A percentile compares a stretch with the other conserved stretches of the same genome.
Conservation (phyloP, 2,797 vertebrate species). For the Staurois parvus region DNA sequence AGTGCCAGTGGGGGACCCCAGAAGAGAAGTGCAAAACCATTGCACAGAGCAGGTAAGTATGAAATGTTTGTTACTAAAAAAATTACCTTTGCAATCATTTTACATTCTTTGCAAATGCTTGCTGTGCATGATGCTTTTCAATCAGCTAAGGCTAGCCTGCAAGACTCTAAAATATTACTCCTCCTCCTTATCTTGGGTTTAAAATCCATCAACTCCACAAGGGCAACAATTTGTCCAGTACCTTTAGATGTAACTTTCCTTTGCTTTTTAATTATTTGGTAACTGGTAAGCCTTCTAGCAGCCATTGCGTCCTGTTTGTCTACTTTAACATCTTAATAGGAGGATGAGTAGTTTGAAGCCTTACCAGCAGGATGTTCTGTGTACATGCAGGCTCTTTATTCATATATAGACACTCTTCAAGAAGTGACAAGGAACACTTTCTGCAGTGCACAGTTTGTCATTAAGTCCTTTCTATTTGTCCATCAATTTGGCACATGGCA, state of each 20-base stretch:
- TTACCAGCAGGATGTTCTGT: slow-evolving; percentile 24
- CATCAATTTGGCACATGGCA: slow-evolving; percentile 51
- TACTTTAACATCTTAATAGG: slow-evolving; percentile 5
- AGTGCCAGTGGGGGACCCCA: too few relatives aligned
- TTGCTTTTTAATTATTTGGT: not conserved
- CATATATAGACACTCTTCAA: not conserved
- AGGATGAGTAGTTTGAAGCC: not conserved
- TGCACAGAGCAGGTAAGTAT: too few relatives aligned
- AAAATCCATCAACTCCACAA: not conserved
- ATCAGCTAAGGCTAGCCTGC: too few relatives aligned
- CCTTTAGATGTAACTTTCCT: not conserved
- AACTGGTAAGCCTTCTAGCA: not conserved
- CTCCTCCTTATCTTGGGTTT: not conserved
- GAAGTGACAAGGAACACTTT: slow-evolving; percentile 11
- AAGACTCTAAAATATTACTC: too few relatives aligned
- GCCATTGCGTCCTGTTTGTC: not conserved
- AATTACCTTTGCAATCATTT: too few relatives aligned
- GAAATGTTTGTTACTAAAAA: too few relatives aligned
- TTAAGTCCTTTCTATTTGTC: slow-evolving; percentile 52
- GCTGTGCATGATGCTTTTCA: too few relatives aligned
- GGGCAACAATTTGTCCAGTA: not conserved
- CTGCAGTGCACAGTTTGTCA: slow-evolving; percentile 32
- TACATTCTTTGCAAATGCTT: too few relatives aligned
- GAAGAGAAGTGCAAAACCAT: too few relatives aligned
- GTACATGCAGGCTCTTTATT: slow-evolving; percentile 31